Evolutionary conservation across 1,140 invertebrate genomes (phyloP).

Genomic region (Capitella teleta): DNA sequence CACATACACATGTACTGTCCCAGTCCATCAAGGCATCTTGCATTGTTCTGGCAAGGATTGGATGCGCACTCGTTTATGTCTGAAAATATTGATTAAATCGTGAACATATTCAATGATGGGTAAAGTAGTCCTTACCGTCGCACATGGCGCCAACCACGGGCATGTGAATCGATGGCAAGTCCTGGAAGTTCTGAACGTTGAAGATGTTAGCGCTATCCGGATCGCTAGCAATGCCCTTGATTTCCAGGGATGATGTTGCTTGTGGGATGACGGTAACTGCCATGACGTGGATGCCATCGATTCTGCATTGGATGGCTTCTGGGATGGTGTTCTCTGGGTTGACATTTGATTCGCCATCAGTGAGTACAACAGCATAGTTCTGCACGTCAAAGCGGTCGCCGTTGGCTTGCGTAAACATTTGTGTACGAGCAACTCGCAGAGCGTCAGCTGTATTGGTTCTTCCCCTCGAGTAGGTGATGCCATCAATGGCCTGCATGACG

Average conservation of each 20-base stretch:
- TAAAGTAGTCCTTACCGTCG: not conserved
- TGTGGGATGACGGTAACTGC: not conserved
- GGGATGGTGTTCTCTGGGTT: not conserved
- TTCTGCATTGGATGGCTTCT: not conserved
- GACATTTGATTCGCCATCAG: not conserved
- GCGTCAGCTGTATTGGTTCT: not conserved
- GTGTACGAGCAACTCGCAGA: not conserved
- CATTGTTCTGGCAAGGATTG: slow-evolving; percentile 11
- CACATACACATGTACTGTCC: slow-evolving; percentile 5
- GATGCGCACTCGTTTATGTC: slow-evolving; percentile 2
- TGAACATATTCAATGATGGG: not conserved
- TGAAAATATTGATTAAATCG: not conserved
- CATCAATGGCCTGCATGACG: slow-evolving; percentile 6
- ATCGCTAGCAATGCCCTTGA: slow-evolving; percentile 8
- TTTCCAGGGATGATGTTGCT: not conserved
- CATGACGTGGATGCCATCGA: slow-evolving; percentile 1
- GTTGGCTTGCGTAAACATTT: slow-evolving; percentile 1
- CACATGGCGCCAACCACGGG: not conserved
- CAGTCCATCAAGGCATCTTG: slow-evolving; percentile 3
- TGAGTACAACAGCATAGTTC: slow-evolving; percentile 3
- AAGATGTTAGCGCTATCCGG: slow-evolving; percentile 3
- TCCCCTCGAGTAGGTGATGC: not conserved
- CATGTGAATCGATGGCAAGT: not conserved
- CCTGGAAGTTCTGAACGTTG: not conserved
- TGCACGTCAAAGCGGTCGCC: slow-evolving; percentile 1